These are phyloP conservation scores for Disparrhopalites patrizii DNA, from an alignment of 2,888 invertebrate genomes.

Conservation along the genomic window DNA sequence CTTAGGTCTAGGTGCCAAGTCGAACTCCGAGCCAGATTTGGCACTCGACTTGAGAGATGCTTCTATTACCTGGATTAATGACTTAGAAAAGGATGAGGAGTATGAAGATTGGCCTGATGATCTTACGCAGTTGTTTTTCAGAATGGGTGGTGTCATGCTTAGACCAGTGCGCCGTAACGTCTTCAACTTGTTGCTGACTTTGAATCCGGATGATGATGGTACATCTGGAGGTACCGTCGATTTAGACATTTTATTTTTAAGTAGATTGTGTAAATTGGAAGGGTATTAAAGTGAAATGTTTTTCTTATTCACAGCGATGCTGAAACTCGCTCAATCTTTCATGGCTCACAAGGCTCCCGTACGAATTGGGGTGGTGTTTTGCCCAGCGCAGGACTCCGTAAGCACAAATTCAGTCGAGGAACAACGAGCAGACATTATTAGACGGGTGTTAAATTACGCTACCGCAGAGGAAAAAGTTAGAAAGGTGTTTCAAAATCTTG, in stretches of 20 bases:
- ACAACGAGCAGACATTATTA: conserved; percentile 28
- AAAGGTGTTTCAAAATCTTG: conserved; percentile 41
- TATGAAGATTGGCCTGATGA: conserved; percentile 86
- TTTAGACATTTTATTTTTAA: background rate
- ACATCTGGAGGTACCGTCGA: conserved; percentile 33
- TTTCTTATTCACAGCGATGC: conserved; percentile 63
- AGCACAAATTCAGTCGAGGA: conserved; percentile 30
- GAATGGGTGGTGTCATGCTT: conserved; percentile 98
- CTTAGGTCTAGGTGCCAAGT: conserved; percentile 50
- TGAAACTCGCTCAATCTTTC: conserved; percentile 86
- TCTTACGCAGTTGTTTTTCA: conserved; percentile 82
- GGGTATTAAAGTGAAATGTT: background rate
- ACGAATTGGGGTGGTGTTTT: conserved; percentile 80
- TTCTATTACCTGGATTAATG: conserved; percentile 90
- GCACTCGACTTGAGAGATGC: conserved; percentile 93
- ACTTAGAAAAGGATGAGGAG: conserved; percentile 83
- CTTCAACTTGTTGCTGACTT: conserved; percentile 43
- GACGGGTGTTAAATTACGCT: conserved; percentile 45
- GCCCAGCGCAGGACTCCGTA: conserved; percentile 20
- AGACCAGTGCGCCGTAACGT: conserved; percentile 75
- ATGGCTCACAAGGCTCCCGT: conserved; percentile 85
- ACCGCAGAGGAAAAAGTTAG: conserved; percentile 36
- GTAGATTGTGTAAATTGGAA: background rate
- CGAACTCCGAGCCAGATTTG: conserved; percentile 61
- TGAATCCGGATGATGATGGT: conserved; percentile 40